Evolutionary conservation across 1,140 invertebrate genomes (phyloP).

Genomic region (Drosophila cardini): DNA sequence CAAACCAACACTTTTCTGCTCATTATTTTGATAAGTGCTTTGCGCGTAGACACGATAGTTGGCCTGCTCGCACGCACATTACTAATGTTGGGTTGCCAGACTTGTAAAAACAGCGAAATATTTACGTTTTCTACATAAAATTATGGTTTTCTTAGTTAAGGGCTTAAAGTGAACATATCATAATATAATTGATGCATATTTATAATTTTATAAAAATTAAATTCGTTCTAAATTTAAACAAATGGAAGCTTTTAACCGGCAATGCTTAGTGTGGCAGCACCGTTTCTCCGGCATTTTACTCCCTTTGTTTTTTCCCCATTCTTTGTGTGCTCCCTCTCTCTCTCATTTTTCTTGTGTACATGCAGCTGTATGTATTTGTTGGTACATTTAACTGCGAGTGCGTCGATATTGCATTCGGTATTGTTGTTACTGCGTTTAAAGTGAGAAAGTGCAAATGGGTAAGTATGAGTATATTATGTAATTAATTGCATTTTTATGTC

Average conservation of each 20-base stretch:
- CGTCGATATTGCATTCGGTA: slow-evolving; percentile 42
- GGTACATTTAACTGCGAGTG: slow-evolving; percentile 38
- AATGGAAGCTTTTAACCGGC: slow-evolving; percentile 7
- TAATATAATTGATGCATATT: background rate
- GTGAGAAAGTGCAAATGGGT: slow-evolving; percentile 29
- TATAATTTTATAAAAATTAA: background rate
- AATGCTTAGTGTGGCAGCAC: slow-evolving; percentile 31
- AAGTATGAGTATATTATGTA: slow-evolving; percentile 22
- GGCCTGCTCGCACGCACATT: slow-evolving; percentile 44
- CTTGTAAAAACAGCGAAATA: slow-evolving; percentile 4
- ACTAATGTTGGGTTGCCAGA: slow-evolving; percentile 27
- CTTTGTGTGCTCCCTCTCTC: slow-evolving; percentile 39
- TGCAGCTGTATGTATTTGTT: slow-evolving; percentile 40
- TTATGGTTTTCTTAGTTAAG: background rate
- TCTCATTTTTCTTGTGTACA: slow-evolving; percentile 50
- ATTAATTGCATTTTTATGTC: background rate
- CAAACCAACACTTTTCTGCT: slow-evolving; percentile 60
- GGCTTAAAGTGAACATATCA: too few species aligned
- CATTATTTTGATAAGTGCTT: slow-evolving; percentile 66
- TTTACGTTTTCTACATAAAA: background rate
- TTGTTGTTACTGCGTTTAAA: slow-evolving; percentile 23
- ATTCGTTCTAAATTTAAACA: background rate
- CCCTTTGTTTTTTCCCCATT: slow-evolving; percentile 49
- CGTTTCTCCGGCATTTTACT: slow-evolving; percentile 48
- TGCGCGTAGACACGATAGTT: slow-evolving; percentile 29